Evolutionary conservation across 2,797 vertebrate species (phyloP).

Genomic region (Sarcoramphus papa): DNA sequence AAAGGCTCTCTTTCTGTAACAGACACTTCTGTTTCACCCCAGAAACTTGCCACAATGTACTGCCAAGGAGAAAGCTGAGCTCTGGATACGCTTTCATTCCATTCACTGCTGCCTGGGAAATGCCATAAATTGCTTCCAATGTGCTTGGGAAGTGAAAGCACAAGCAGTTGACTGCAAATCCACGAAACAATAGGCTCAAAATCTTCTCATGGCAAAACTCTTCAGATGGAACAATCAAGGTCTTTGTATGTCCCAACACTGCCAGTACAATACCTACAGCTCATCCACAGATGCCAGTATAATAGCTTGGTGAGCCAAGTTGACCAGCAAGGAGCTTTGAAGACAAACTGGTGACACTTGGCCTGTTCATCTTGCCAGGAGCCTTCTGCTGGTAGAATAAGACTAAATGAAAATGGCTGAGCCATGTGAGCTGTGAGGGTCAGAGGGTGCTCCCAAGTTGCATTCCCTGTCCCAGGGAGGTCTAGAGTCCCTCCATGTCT

Average conservation of each 20-base stretch:
- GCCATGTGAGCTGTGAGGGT: not conserved
- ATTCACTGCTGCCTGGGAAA: not conserved
- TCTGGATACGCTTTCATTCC: not conserved
- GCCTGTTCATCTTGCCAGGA: not conserved
- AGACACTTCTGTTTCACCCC: not conserved
- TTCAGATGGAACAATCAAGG: not conserved
- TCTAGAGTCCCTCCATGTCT: not conserved
- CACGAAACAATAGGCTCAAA: not conserved
- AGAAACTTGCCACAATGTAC: not conserved
- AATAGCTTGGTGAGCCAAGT: not conserved
- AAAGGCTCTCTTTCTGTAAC: not conserved
- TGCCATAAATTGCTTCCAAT: rapidly evolving
- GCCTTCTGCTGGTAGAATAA: not conserved
- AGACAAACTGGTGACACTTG: not conserved
- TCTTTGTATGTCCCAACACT: not conserved
- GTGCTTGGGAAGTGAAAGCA: not conserved
- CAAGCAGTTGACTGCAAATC: not conserved
- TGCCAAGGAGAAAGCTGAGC: not conserved
- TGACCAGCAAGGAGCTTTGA: not conserved
- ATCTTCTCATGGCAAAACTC: not conserved
- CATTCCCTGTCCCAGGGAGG: not conserved
- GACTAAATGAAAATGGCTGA: not conserved
- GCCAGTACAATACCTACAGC: not conserved
- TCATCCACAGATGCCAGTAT: not conserved
- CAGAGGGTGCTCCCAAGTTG: not conserved